phyloP scores from a whole-genome alignment of 2,113 vertebrate genomes.

The Chascanopsetta lugubris region DNA sequence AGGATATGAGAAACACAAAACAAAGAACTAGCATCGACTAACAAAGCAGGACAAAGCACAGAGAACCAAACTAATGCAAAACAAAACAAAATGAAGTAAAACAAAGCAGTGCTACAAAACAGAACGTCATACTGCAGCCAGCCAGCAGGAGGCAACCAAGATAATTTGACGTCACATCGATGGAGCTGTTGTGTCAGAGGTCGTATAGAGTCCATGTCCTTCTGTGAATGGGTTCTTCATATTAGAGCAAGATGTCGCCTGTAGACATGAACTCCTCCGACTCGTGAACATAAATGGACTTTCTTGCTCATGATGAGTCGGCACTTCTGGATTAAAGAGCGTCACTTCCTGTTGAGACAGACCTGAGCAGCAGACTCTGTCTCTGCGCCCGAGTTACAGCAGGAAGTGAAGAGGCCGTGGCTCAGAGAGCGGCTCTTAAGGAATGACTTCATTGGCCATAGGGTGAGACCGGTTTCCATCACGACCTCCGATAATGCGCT shows the following conservation, averaged over 20 bases:
- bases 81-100: background rate
- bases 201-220: background rate
- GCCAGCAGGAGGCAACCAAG: too few relatives aligned
- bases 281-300: conserved; percentile 15
- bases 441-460: conserved; percentile 6
- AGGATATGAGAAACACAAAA: too few relatives aligned
- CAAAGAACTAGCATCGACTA: too few relatives aligned
- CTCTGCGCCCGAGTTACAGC: background rate
- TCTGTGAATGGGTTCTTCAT: conserved; percentile 1
- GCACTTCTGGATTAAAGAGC: conserved; percentile 14
- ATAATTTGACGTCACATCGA: too few relatives aligned
- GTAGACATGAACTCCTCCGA: conserved; percentile 22
- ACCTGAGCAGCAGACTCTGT: conserved; percentile 14
- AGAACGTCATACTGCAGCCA: too few relatives aligned
- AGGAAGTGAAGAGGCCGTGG: conserved; percentile 6
- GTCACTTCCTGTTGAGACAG: conserved; percentile 6
- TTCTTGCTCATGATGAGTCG: conserved; percentile 9
- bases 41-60: too few relatives aligned
- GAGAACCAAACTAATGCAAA: background rate
- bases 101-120: too few relatives aligned
- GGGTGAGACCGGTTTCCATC: conserved; percentile 21
- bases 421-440: conserved; percentile 11
- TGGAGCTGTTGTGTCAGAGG: too few relatives aligned
- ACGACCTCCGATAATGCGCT: conserved; percentile 14
- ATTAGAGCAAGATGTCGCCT: conserved; percentile 3